Evolutionary conservation across 2,113 vertebrate species (phyloP).

Genomic region (Tragelaphus strepsiceros): DNA sequence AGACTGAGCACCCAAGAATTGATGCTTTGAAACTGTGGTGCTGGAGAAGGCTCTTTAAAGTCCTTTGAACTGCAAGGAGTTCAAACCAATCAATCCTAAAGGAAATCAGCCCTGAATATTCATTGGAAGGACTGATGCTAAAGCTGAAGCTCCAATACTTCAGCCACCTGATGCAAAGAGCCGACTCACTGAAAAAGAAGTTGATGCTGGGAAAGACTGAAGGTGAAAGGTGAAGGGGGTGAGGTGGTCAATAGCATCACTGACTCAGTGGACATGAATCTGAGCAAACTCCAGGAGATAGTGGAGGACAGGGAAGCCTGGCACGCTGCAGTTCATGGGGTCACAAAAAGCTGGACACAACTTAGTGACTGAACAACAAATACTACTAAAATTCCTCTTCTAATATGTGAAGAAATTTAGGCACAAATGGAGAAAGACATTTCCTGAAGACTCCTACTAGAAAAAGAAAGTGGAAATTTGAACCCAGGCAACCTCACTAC

Average conservation of each 20-base stretch:
- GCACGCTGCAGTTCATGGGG: not conserved
- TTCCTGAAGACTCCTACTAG: not conserved
- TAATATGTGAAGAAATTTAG: not conserved
- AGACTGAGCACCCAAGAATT: not conserved
- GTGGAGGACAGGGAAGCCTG: not conserved
- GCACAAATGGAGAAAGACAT: not conserved
- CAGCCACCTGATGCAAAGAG: not conserved
- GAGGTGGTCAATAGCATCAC: not conserved
- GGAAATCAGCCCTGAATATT: not conserved
- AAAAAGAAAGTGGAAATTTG: not conserved
- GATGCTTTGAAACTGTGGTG: not conserved
- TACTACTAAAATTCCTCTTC: not conserved
- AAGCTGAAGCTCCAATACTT: not conserved
- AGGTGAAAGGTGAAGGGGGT: not conserved
- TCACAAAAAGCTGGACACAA: not conserved
- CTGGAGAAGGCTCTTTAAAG: not conserved
- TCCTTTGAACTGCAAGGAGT: not conserved
- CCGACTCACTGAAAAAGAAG: not conserved
- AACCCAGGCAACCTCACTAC: not conserved
- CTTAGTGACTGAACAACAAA: not conserved
- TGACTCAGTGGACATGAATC: not conserved
- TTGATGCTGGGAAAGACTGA: not conserved
- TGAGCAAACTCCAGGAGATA: not conserved
- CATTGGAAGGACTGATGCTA: not conserved
- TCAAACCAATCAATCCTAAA: not conserved